Conservation (phyloP, 2,888 invertebrate species). For the Sturmia bella region DNA sequence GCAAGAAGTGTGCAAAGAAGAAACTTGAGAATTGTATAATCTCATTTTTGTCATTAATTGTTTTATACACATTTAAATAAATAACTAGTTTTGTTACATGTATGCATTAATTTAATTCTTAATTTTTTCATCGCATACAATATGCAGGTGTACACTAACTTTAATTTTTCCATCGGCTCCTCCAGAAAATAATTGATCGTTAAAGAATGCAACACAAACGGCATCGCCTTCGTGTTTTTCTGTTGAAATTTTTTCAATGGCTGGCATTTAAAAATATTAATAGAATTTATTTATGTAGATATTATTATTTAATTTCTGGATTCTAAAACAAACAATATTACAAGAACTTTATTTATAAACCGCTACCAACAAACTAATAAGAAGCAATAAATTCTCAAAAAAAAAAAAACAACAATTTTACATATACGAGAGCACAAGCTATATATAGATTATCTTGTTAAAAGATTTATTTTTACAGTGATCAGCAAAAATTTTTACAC, state of each 20-base stretch:
- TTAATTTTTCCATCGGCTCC: slow-evolving; percentile 82
- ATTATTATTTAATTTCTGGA: neutral
- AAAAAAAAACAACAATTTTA: neutral
- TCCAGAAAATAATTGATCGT: slow-evolving; percentile 79
- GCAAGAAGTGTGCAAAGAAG: too few relatives aligned
- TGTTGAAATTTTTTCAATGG: slow-evolving; percentile 75
- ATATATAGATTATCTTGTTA: slow-evolving; percentile 55
- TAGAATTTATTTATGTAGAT: neutral
- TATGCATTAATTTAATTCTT: too few relatives aligned
- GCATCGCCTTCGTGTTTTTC: slow-evolving; percentile 81
- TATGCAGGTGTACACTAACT: slow-evolving; percentile 72
- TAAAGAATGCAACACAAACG: slow-evolving; percentile 76
- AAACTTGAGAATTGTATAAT: too few relatives aligned
- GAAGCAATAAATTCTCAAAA: neutral
- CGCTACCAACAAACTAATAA: slow-evolving; percentile 41
- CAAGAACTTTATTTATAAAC: slow-evolving; percentile 34
- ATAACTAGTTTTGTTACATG: too few relatives aligned
- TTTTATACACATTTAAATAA: too few relatives aligned
- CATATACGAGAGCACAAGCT: slow-evolving; percentile 28
- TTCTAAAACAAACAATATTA: neutral
- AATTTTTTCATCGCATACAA: neutral
- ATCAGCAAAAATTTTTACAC: neutral
- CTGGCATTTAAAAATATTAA: slow-evolving; percentile 67
- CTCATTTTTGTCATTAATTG: too few relatives aligned
- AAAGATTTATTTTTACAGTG: slow-evolving; percentile 41